Evolutionary conservation across 2,113 vertebrate genomes (phyloP).

Genomic region (Hippoglossus stenolepis): DNA sequence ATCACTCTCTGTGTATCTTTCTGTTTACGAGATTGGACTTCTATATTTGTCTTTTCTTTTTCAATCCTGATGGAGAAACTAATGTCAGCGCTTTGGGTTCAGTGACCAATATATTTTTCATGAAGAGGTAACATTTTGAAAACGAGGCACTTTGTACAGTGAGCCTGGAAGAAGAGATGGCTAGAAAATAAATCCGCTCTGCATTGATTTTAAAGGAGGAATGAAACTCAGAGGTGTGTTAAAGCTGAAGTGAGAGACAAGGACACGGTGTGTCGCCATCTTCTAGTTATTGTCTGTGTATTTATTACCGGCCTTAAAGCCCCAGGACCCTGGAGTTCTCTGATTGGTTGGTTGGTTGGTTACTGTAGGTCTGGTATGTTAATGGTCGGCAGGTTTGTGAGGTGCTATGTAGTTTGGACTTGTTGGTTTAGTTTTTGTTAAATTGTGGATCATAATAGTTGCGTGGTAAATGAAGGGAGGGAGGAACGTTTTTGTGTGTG

Average conservation of each 20-base stretch:
- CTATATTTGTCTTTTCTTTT: not conserved
- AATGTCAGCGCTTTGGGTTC: slow-evolving; percentile 23
- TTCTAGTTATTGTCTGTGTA: slow-evolving; percentile 38
- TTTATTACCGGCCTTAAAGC: slow-evolving; percentile 47
- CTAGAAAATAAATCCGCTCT: not conserved
- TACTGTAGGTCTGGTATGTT: slow-evolving; percentile 13
- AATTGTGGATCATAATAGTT: slow-evolving; percentile 41
- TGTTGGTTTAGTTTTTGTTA: not conserved
- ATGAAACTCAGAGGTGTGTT: not conserved
- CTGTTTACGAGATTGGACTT: slow-evolving; percentile 16
- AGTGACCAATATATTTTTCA: slow-evolving; percentile 45
- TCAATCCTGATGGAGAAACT: slow-evolving; percentile 18
- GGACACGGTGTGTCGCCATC: not conserved
- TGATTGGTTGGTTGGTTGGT: slow-evolving; percentile 50
- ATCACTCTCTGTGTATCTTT: slow-evolving; percentile 16
- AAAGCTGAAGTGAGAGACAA: not conserved
- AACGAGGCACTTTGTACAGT: slow-evolving; percentile 60
- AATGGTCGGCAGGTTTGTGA: slow-evolving; percentile 26
- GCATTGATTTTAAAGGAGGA: not conserved
- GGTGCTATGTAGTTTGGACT: slow-evolving; percentile 15
- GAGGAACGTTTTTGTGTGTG: slow-evolving; percentile 9
- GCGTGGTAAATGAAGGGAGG: slow-evolving; percentile 44
- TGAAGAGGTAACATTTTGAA: slow-evolving; percentile 1
- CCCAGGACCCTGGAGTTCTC: slow-evolving; percentile 8
- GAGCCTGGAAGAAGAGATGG: slow-evolving; percentile 35